These are phyloP conservation scores for Procambarus virginalis DNA, from an alignment of 1,140 invertebrate genomes.

Conservation along the genomic window DNA sequence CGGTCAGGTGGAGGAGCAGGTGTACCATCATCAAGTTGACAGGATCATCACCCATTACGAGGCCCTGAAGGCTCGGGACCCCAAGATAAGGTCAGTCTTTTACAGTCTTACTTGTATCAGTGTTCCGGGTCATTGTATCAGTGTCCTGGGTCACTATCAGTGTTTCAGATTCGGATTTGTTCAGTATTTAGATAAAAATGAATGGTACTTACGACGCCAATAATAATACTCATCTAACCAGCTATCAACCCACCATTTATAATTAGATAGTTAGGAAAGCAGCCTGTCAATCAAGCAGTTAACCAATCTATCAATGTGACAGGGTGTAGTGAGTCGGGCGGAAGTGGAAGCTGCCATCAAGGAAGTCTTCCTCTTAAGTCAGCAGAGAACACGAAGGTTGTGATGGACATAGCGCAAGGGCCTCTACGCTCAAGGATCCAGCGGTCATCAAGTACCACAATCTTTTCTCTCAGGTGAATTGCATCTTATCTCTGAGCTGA, in stretches of 20 bases:
- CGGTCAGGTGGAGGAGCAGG: conserved; percentile 64
- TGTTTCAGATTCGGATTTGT: too few relatives aligned
- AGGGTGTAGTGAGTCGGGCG: conserved; percentile 24
- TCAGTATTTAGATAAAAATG: too few relatives aligned
- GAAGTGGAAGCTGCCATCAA: not conserved
- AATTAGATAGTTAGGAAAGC: too few relatives aligned
- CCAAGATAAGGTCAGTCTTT: conserved; percentile 40
- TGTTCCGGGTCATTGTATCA: too few relatives aligned
- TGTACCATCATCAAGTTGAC: conserved; percentile 67
- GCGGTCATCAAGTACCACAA: conserved; percentile 33
- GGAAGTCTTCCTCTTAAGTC: conserved; percentile 29
- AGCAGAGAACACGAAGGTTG: not conserved
- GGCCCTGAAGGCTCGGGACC: conserved; percentile 40
- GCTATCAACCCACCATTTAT: too few relatives aligned
- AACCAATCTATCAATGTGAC: not conserved
- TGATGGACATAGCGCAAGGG: conserved; percentile 24
- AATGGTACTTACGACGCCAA: too few relatives aligned
- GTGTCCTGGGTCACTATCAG: too few relatives aligned
- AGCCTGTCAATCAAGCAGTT: too few relatives aligned
- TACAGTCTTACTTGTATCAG: too few relatives aligned
- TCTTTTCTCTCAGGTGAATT: conserved; percentile 28
- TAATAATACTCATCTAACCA: too few relatives aligned
- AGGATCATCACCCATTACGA: conserved; percentile 17
- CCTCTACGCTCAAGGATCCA: conserved; percentile 17
- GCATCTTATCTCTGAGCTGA: not conserved